phyloP scores from a whole-genome alignment of 2,888 invertebrate species.

The Syrphus vitripennis region DNA sequence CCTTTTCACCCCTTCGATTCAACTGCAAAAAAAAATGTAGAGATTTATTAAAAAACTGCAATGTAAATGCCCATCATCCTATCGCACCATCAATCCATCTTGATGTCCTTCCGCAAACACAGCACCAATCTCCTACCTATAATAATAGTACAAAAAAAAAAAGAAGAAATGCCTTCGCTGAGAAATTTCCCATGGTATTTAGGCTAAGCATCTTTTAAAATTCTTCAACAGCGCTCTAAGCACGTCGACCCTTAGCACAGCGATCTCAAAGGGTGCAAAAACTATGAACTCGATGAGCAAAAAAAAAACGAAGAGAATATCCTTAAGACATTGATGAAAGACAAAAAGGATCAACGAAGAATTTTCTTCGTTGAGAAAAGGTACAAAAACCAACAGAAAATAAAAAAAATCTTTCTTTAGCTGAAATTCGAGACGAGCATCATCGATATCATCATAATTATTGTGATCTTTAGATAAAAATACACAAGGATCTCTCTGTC shows the following conservation, averaged over 20 bases:
- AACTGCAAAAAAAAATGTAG: conserved; percentile 9
- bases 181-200: conserved; percentile 68
- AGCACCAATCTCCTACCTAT: conserved; percentile 8
- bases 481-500: neutral
- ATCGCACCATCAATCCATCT: conserved; percentile 57
- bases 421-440: conserved; percentile 67
- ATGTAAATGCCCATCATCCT: conserved; percentile 57
- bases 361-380: conserved; percentile 21
- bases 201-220: conserved; percentile 60
- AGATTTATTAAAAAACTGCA: conserved; percentile 39
- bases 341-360: conserved; percentile 54
- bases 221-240: conserved; percentile 36
- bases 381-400: conserved; percentile 49
- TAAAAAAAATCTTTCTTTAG: conserved; percentile 25
- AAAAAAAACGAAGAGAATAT: neutral
- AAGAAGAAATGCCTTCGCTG: neutral
- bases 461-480: conserved; percentile 46
- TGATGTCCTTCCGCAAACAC: conserved; percentile 57
- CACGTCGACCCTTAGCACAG: conserved; percentile 46
- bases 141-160: neutral
- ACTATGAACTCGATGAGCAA: conserved; percentile 48
- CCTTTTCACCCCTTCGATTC: conserved; percentile 56
- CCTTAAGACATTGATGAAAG: conserved; percentile 29
- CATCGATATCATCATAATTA: conserved; percentile 68
- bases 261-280: conserved; percentile 68